Conservation (phyloP, 1,140 invertebrate genomes). For the Pogonomyrmex barbatus region DNA sequence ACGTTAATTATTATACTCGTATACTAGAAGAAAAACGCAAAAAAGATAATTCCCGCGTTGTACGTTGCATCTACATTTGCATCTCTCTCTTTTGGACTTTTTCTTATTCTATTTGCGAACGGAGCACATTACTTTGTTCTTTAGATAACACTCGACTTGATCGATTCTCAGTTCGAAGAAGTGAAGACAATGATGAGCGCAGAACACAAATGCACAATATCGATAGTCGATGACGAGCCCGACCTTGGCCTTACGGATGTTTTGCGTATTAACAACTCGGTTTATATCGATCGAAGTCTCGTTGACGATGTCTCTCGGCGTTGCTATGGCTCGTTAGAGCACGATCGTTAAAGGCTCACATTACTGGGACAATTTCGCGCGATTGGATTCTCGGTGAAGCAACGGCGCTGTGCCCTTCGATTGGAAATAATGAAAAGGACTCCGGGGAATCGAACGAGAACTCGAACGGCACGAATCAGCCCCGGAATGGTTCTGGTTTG, state of each 20-base stretch:
- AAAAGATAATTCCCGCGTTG: background rate
- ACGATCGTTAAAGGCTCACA: conserved; percentile 53
- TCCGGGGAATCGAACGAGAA: conserved; percentile 40
- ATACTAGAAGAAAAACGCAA: background rate
- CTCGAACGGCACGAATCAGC: conserved; percentile 37
- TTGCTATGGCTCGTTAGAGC: conserved; percentile 45
- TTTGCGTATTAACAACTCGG: conserved; percentile 39
- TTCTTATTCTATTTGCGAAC: background rate
- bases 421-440: conserved; percentile 69
- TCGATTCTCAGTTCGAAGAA: background rate
- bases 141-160: background rate
- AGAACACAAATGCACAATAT: background rate
- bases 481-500: background rate
- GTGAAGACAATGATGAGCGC: background rate
- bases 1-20: background rate
- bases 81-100: background rate
- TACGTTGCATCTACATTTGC: background rate
- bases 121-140: background rate
- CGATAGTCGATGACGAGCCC: background rate
- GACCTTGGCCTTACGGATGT: conserved; percentile 21
- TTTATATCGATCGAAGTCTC: conserved; percentile 18
- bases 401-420: conserved; percentile 42
- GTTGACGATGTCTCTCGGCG: conserved; percentile 20
- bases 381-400: conserved; percentile 58
- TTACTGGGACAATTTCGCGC: conserved; percentile 59